Percentiles rank a stretch among this genome's conserved stretches.
Conservation (phyloP, 2,797 vertebrate genomes). For the Spondyliosoma cantharus region DNA sequence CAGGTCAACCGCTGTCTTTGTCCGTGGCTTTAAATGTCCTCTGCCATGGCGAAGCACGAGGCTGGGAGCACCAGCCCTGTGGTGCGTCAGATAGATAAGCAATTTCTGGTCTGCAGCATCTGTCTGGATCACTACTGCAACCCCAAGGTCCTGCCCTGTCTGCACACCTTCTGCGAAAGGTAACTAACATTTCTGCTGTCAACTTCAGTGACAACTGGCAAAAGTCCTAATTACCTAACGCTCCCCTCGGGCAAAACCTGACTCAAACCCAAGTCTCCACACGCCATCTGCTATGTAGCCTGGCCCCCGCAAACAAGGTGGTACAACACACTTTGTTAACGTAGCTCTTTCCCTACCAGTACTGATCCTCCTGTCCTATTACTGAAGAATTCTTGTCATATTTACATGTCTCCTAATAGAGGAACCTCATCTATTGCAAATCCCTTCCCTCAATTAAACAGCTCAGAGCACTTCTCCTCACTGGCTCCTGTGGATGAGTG, state of each 20-base stretch:
- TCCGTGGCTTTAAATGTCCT: slow-evolving; percentile 79
- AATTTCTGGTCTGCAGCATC: slow-evolving; percentile 98
- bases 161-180: slow-evolving; percentile 97
- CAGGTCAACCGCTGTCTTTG: slow-evolving; percentile 71
- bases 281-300: slow-evolving; percentile 5
- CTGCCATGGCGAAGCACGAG: slow-evolving; percentile 89
- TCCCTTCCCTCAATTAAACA: slow-evolving; percentile 52
- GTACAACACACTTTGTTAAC: not conserved
- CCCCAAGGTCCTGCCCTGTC: slow-evolving; percentile 95
- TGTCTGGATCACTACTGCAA: slow-evolving; percentile 93
- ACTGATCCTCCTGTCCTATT: slow-evolving; percentile 7
- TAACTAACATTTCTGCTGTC: slow-evolving; percentile 68
- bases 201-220: not conserved
- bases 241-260: slow-evolving; percentile 4
- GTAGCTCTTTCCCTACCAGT: not conserved
- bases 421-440: slow-evolving; percentile 43
- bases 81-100: slow-evolving; percentile 96
- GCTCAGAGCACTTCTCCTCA: slow-evolving; percentile 32
- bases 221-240: slow-evolving; percentile 13
- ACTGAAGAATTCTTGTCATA: slow-evolving; percentile 44
- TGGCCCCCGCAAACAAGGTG: not conserved
- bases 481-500: slow-evolving; percentile 42
- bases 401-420: slow-evolving; percentile 22
- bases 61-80: slow-evolving; percentile 91
- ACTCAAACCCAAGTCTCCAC: slow-evolving; percentile 25